phyloP scores from a whole-genome alignment of 2,797 vertebrate genomes.

The Sphaeramia orbicularis region DNA sequence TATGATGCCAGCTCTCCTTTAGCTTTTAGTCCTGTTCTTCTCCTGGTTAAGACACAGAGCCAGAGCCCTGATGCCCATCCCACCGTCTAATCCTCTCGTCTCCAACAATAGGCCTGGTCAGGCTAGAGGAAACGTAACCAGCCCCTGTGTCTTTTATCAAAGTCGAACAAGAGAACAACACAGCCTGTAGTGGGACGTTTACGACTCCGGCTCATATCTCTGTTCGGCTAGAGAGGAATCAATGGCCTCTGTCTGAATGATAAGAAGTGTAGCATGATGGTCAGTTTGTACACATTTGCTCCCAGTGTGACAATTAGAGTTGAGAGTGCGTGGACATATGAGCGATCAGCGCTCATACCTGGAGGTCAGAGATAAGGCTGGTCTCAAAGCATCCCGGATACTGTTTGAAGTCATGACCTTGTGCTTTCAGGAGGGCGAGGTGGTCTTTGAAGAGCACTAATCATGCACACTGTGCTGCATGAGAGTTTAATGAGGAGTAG shows the following conservation, averaged over 20 bases:
- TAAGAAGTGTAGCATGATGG: constrained; percentile 56
- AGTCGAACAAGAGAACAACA: constrained; percentile 1
- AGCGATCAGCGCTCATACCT: constrained; percentile 40
- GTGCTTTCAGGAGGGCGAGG: constrained; percentile 18
- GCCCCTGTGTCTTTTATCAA: constrained; percentile 62
- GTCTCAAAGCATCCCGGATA: constrained; percentile 42
- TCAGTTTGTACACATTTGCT: constrained; percentile 44
- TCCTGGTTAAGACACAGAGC: constrained; percentile 61
- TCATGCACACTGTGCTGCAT: constrained; percentile 2
- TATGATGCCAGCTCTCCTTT: constrained; percentile 26
- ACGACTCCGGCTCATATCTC: constrained; percentile 50
- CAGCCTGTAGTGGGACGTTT: constrained; percentile 6
- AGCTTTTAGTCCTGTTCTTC: constrained; percentile 36
- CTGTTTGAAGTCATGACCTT: constrained; percentile 41
- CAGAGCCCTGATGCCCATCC: constrained; percentile 46
- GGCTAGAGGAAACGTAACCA: constrained; percentile 36
- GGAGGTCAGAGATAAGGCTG: constrained; percentile 63
- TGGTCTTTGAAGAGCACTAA: background rate
- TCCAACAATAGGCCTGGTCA: constrained; percentile 70
- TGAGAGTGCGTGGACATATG: constrained; percentile 34
- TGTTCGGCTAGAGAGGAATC: constrained; percentile 55
- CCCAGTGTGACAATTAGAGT: constrained; percentile 24
- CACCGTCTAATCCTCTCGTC: constrained; percentile 65
- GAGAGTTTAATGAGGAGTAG: constrained; percentile 14
- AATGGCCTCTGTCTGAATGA: constrained; percentile 57